These are phyloP conservation scores for Boloria selene DNA, from an alignment of 2,888 invertebrate species.

Conservation along the genomic window DNA sequence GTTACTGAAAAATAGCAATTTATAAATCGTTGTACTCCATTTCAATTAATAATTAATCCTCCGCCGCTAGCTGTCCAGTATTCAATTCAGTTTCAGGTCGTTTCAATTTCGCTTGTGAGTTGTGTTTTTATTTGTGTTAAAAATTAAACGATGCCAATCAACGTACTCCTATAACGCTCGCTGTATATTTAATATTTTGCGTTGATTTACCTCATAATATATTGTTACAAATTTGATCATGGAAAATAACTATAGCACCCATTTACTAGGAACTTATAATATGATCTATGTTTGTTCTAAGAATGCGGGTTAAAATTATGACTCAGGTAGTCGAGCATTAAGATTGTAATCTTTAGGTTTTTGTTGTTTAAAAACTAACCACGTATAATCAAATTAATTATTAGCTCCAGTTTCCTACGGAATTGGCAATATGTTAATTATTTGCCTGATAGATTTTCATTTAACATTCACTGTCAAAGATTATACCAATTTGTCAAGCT, in stretches of 20 bases:
- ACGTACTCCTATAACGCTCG: constrained; percentile 50
- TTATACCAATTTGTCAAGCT: constrained; percentile 22
- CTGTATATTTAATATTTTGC: constrained; percentile 38
- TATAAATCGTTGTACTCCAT: constrained; percentile 54
- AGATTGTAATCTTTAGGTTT: constrained; percentile 7
- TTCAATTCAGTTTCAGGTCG: constrained; percentile 65
- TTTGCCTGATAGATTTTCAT: constrained; percentile 14
- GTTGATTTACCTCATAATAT: constrained; percentile 27
- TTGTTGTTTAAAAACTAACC: constrained; percentile 5
- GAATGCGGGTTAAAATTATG: constrained; percentile 27
- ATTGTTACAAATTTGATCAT: constrained; percentile 21
- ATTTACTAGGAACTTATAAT: constrained; percentile 27
- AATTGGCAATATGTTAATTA: constrained; percentile 14
- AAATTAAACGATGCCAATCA: constrained; percentile 66
- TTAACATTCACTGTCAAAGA: constrained; percentile 21
- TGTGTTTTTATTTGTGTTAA: constrained; percentile 63
- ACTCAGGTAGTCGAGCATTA: constrained; percentile 20
- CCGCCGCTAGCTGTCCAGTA: constrained; percentile 57
- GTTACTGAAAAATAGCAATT: constrained; percentile 36
- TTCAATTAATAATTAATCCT: constrained; percentile 76
- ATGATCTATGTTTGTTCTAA: constrained; percentile 26
- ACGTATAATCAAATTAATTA: neutral
- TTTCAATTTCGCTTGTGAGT: constrained; percentile 66
- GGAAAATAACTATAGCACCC: constrained; percentile 28
- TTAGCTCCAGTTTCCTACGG: constrained; percentile 7